Base-by-base conservation (phyloP, 2,797 vertebrate species). In the Eulemur mongoz region DNA sequence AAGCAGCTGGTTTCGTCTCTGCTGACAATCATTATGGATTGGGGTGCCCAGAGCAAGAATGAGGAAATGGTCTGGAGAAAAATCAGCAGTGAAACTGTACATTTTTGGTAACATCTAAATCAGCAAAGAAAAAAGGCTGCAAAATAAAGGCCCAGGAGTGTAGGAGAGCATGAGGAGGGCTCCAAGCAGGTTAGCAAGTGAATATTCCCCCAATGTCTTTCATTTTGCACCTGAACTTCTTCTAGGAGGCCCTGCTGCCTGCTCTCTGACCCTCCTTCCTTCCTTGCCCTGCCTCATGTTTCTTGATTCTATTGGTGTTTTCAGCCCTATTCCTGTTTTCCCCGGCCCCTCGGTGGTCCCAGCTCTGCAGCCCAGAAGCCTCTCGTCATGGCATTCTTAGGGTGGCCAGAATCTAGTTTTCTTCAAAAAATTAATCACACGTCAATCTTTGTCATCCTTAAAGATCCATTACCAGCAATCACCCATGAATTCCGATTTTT, bases 11-110 rank as follows among this genome's bases (percentile, higher is more conserved):
- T 67, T 90, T 80, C 4, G 6, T 50, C 65, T 78, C 52, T 25
- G 35, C 86, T 96, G 96, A 95, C 65, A 59, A n/a, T 87, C 70
- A 52, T 91, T 94, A 94, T 86, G 83, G 96, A 94, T 91, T 57
- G 20, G 30, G 32, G 69, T n/a, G 35, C 43, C 43, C 22, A 23
- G 75, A 57, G 73, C 43, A 54, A 57, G 72, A 32, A 48, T 23
- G 72, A 70, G n/a, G 17, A 50, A 89, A 75, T 25, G 61, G 38
- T 70, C 48, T 48, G 82, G 88, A 87, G 54, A 75, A 86, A 91
- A 80, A 27, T 50, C 38, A 43, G 79, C 75, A 32, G 12, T 12
- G 70, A 86, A 84, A 84, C 23, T 20, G 15, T 69, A 7, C 45
- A 0, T 35, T 65, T 88, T 25, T 32, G 5, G 30, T 83, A 76